A percentile compares a stretch with the other conserved stretches of the same genome.
Evolutionary conservation across 2,888 invertebrate genomes (phyloP).

Genomic region (Melinopterus prodromus): DNA sequence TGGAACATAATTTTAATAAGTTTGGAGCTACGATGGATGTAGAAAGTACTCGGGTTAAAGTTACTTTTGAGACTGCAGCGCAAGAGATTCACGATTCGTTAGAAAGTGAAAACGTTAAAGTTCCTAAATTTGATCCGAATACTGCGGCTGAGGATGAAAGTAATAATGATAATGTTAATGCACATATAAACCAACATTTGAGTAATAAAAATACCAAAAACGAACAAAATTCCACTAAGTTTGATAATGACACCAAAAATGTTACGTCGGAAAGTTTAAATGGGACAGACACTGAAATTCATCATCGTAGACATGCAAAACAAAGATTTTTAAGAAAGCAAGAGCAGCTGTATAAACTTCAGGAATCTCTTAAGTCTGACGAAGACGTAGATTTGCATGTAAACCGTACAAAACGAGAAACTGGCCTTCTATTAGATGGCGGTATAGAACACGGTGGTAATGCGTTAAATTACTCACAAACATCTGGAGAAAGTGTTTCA

Average conservation of each 20-base stretch:
- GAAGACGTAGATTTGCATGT: constrained; percentile 38
- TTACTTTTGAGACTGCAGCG: constrained; percentile 68
- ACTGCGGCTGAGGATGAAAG: constrained; percentile 42
- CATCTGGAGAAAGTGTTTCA: constrained; percentile 73
- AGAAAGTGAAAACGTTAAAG: constrained; percentile 38
- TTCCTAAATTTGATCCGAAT: constrained; percentile 30
- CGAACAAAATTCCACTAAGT: background rate
- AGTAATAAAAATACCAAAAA: background rate
- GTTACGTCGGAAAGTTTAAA: background rate
- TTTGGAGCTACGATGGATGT: constrained; percentile 66
- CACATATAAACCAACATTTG: background rate
- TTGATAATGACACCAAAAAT: background rate
- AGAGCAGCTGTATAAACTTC: constrained; percentile 41
- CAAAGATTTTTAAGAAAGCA: constrained; percentile 37
- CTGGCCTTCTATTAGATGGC: constrained; percentile 65
- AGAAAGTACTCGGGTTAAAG: constrained; percentile 63
- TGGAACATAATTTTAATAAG: constrained; percentile 74
- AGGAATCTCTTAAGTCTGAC: constrained; percentile 40
- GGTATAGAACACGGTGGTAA: constrained; percentile 83
- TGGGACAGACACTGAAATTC: background rate
- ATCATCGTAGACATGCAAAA: constrained; percentile 39
- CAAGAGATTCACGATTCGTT: constrained; percentile 55
- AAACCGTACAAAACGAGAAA: constrained; percentile 32
- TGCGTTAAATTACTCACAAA: constrained; percentile 65
- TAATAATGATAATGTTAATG: constrained; percentile 20